Percentiles rank a stretch among this genome's conserved stretches.
These are phyloP conservation scores for Sternarchorhynchus goeldii DNA, from an alignment of 2,797 vertebrate genomes.

Conservation along the genomic window DNA sequence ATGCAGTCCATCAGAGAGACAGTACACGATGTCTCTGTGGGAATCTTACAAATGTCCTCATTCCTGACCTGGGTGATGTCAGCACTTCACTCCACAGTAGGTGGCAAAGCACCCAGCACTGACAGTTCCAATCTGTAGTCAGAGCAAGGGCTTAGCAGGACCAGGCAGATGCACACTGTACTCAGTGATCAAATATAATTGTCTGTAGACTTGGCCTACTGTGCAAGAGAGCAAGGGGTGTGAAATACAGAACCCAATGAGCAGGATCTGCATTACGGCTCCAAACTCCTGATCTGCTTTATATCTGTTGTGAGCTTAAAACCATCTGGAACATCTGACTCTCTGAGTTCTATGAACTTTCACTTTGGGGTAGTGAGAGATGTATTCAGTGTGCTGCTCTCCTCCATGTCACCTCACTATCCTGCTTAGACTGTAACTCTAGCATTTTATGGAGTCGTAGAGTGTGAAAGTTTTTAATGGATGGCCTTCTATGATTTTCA, in stretches of 20 bases:
- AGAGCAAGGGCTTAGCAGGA: neutral
- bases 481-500: constrained; percentile 23
- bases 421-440: constrained; percentile 11
- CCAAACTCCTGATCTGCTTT: neutral
- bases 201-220: too few species aligned
- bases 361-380: neutral
- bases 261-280: neutral
- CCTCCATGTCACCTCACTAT: constrained; percentile 10
- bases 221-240: too few species aligned
- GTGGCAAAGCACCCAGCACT: neutral
- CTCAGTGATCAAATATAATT: neutral
- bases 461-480: constrained; percentile 20
- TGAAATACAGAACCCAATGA: neutral
- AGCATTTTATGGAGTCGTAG: constrained; percentile 29
- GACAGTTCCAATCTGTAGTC: neutral
- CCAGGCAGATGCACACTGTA: neutral
- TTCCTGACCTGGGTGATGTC: neutral
- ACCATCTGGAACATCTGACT: neutral
- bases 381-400: neutral
- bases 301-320: neutral
- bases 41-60: constrained; percentile 5
- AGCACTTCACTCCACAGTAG: constrained; percentile 9
- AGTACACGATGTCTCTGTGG: neutral
- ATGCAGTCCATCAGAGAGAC: constrained; percentile 22
- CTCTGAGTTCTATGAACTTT: neutral